Percentiles rank a stretch among this genome's conserved stretches.
Evolutionary conservation across 2,888 invertebrate genomes (phyloP).

Genomic region (Mechanitis mazaeus): DNA sequence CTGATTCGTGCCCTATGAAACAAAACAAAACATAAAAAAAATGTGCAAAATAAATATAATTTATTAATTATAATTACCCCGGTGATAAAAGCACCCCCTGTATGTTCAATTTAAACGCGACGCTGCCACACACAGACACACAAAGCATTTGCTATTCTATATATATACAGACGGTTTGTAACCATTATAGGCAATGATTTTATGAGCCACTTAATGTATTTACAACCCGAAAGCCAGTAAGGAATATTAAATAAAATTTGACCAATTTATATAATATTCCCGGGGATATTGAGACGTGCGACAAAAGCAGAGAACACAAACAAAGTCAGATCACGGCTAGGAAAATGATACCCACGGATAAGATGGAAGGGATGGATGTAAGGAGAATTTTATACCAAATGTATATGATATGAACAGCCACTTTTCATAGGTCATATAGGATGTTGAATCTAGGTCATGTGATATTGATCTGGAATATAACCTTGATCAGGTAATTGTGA

Average conservation of each 20-base stretch:
- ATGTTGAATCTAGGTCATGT: no score
- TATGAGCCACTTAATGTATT: no score
- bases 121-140: constrained; percentile 27
- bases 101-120: constrained; percentile 17
- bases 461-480: no score
- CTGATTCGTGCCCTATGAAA: constrained; percentile 80
- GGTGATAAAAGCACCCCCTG: background rate
- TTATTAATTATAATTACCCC: background rate
- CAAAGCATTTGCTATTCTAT: constrained; percentile 5
- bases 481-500: no score
- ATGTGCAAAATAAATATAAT: constrained; percentile 44
- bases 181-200: no score
- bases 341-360: constrained; percentile 2
- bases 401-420: no score
- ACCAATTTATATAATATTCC: no score
- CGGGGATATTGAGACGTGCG: background rate
- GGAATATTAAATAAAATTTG: no score
- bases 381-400: background rate
- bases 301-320: background rate
- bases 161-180: background rate
- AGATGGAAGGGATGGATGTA: constrained; percentile 1
- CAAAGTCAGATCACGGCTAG: background rate
- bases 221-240: no score
- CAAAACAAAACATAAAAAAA: constrained; percentile 66
- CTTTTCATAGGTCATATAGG: no score